Base-by-base conservation (phyloP, 2,888 invertebrate species). In the Nebria brevicollis region DNA sequence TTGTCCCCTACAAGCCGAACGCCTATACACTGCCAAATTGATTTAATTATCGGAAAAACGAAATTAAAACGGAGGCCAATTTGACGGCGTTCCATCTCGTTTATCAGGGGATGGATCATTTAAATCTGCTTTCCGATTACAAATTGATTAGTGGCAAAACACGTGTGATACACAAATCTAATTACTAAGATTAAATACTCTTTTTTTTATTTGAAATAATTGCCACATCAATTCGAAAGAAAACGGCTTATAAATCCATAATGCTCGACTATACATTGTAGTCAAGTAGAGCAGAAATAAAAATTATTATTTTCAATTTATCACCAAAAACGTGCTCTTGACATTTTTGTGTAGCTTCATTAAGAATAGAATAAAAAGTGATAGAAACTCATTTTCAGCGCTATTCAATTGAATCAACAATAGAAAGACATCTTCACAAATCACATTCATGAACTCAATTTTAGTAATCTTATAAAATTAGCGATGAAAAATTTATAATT, bases 61-160 rank as follows among this genome's bases (percentile, higher is more conserved):
- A n/a, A 68, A 77, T 77, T 77, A 70, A 77, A 75, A 65, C 66
- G 43, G 20, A 7, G 64, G 25, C 20, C n/a, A 13, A 64, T 75
- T 75, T 75, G 11, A 8, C 72, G 72, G 8, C 13, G 54, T 54
- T 54, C 54, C 11, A 54, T 8, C 43, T 6, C 43, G 6, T 6
- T 43, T 43, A 43, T 54, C 6, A 54, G 1, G 5, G 34, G 5
- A 34, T 5, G 34, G 34, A 34, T 34, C 34, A 34, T 34, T 20
- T 34, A 34, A 4, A 34, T 34, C 34, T 34, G 34, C 5, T 1
- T 34, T 34, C 5, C 34, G 34, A 34, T 34, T 34, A 34, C 34
- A 34, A 34, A 34, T 34, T 34, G 34, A 34, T 34, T 34, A 34
- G 34, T 5, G 34, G 34, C 34, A 34, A 4, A 34, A 34, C 2